phyloP scores from a whole-genome alignment of 2,113 vertebrate genomes.

The Formicarius rufipectus region DNA sequence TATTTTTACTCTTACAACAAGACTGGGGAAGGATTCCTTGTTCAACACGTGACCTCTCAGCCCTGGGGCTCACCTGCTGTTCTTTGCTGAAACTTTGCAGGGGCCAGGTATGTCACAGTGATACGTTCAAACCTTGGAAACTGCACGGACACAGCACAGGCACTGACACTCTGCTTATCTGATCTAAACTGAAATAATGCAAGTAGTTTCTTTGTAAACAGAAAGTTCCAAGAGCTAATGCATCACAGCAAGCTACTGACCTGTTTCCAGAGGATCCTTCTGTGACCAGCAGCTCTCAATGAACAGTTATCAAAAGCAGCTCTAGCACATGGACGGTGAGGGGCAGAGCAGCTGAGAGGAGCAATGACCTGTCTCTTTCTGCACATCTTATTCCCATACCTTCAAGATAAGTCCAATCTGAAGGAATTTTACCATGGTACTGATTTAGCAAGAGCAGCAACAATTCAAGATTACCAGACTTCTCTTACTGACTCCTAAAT shows the following conservation, averaged over 20 bases:
- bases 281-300: not conserved
- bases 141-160: rapidly evolving
- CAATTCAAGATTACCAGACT: not conserved
- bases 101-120: not conserved
- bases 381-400: not conserved
- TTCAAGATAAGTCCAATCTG: not conserved
- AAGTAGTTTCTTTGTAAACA: not conserved
- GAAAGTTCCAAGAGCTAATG: not conserved
- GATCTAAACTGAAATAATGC: not conserved
- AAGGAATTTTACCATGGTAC: not conserved
- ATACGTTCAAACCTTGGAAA: not conserved
- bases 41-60: rapidly evolving
- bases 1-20: not conserved
- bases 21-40: not conserved
- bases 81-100: not conserved
- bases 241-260: not conserved
- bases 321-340: not conserved
- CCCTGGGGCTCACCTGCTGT: not conserved
- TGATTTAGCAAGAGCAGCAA: not conserved
- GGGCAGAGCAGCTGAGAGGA: not conserved
- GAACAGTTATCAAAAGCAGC: not conserved
- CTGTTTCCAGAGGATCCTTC: not conserved
- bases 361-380: not conserved
- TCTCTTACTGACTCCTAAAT: not conserved
- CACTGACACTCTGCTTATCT: no score